These are phyloP conservation scores for Byasa hedistus DNA, from an alignment of 2,888 invertebrate species.

Conservation along the genomic window DNA sequence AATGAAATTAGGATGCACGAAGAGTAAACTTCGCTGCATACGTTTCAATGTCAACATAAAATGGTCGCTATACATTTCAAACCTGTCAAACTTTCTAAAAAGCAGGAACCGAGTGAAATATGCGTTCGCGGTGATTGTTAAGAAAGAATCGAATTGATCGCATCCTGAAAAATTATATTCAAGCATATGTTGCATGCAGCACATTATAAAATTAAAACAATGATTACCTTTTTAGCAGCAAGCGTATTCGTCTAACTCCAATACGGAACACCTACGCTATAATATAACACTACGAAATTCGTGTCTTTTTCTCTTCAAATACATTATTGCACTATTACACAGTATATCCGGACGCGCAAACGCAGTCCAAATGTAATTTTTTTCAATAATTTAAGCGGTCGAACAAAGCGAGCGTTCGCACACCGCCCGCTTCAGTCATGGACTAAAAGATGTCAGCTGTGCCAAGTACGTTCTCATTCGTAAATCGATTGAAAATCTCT, in stretches of 20 bases:
- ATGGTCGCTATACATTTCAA: slow-evolving; percentile 40
- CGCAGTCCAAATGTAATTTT: slow-evolving; percentile 66
- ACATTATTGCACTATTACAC: slow-evolving; percentile 76
- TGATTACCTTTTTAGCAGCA: slow-evolving; percentile 67
- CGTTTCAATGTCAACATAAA: slow-evolving; percentile 37
- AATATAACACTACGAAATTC: slow-evolving; percentile 76
- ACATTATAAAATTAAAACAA: slow-evolving; percentile 44
- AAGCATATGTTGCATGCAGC: slow-evolving; percentile 55
- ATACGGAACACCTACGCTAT: slow-evolving; percentile 72
- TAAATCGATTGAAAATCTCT: slow-evolving; percentile 72
- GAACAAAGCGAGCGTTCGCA: slow-evolving; percentile 56
- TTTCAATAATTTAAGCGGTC: slow-evolving; percentile 46
- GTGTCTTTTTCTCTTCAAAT: slow-evolving; percentile 79
- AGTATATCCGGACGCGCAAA: slow-evolving; percentile 67
- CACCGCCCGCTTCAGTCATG: slow-evolving; percentile 56
- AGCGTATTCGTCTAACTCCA: slow-evolving; percentile 66
- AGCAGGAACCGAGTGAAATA: slow-evolving; percentile 37
- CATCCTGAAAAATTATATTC: slow-evolving; percentile 36
- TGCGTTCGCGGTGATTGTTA: slow-evolving; percentile 5
- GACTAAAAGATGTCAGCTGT: slow-evolving; percentile 77
- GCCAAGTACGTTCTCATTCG: slow-evolving; percentile 67
- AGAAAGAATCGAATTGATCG: slow-evolving; percentile 18
- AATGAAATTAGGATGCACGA: slow-evolving; percentile 32
- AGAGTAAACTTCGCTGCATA: slow-evolving; percentile 11
- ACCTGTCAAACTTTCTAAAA: slow-evolving; percentile 55